Evolutionary conservation across 1,140 invertebrate species (phyloP), one percentile per base, ranked within the genome.

Genomic region (Eumaeus atala): DNA sequence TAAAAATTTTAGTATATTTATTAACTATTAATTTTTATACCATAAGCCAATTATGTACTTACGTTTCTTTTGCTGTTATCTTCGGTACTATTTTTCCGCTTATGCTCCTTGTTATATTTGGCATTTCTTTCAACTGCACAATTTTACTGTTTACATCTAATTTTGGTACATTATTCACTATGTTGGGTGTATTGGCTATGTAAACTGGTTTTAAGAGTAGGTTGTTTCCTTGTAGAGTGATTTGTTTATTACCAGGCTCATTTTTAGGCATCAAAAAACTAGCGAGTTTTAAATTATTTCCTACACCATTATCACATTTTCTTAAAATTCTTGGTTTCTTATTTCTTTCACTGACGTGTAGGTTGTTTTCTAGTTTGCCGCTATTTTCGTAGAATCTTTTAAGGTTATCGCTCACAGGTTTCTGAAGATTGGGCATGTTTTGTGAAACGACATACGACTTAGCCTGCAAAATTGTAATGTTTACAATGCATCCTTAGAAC

Each of bases 321-420:
- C 72, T 79, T n/a, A 74, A 33, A 49, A 76, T 67, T 33, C 61
- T 65, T 3, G 77, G 72, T 50, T 72, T 77, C 1, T 59, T 35
- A 51, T 48, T 57, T 47, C 48, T 72, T 11, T 70, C 58, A 44
- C 51, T 57, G 28, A 52, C 50, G 16, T 59, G 60, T 48, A 84
- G 65, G 69, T 74, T 76, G 69, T 71, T 76, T 64, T 78, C 83
- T 35, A 86, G 63, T 67, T 80, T 81, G 55, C 80, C 83, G 72
- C 80, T 86, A 70, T 74, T 86, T 76, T 86, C 83, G 62, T 86
- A 86, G 66, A 83, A 86, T 58, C 62, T 71, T 70, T 84, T 84
- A 54, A 86, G 73, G 65, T 73, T 84, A 65, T 77, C 70, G 55
- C 66, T 73, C 7, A 78, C 65, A 34, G 80, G 75, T 56, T 72